Percentiles rank a stretch among this genome's conserved stretches.
These are phyloP conservation scores for Phoxinus dragarum DNA, from an alignment of 2,797 vertebrate species.

Conservation along the genomic window DNA sequence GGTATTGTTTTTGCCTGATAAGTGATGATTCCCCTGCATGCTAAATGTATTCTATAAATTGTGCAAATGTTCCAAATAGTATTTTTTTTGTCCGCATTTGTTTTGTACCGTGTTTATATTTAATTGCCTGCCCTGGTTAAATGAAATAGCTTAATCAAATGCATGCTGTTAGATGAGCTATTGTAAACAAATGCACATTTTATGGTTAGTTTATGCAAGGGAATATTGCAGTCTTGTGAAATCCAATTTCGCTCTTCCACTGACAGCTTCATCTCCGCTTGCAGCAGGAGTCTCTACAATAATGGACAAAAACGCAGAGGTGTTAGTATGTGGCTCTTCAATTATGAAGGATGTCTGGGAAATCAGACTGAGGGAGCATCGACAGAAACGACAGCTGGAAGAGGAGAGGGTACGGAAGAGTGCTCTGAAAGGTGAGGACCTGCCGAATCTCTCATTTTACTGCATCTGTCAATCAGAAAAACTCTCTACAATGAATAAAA, in stretches of 20 bases:
- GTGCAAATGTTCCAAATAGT: background rate
- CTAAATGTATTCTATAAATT: slow-evolving; percentile 17
- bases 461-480: slow-evolving; percentile 8
- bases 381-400: slow-evolving; percentile 62
- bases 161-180: slow-evolving; percentile 9
- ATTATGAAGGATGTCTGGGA: slow-evolving; percentile 76
- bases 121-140: slow-evolving; percentile 16
- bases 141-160: slow-evolving; percentile 32
- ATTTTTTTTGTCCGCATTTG: background rate
- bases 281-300: slow-evolving; percentile 11
- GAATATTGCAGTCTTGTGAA: slow-evolving; percentile 13
- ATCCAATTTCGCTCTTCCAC: background rate
- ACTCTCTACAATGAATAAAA: background rate
- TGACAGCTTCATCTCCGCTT: slow-evolving; percentile 20
- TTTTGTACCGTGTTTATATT: slow-evolving; percentile 5
- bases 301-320: slow-evolving; percentile 65
- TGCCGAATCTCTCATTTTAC: background rate
- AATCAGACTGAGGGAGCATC: slow-evolving; percentile 65
- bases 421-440: slow-evolving; percentile 45
- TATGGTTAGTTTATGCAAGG: background rate
- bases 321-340: slow-evolving; percentile 64
- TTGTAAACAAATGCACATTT: background rate
- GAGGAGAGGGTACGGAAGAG: slow-evolving; percentile 61
- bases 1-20: slow-evolving; percentile 30
- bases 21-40: background rate